Conservation (phyloP, 1,140 invertebrate species). For the Rhyacophila brunnea region DNA sequence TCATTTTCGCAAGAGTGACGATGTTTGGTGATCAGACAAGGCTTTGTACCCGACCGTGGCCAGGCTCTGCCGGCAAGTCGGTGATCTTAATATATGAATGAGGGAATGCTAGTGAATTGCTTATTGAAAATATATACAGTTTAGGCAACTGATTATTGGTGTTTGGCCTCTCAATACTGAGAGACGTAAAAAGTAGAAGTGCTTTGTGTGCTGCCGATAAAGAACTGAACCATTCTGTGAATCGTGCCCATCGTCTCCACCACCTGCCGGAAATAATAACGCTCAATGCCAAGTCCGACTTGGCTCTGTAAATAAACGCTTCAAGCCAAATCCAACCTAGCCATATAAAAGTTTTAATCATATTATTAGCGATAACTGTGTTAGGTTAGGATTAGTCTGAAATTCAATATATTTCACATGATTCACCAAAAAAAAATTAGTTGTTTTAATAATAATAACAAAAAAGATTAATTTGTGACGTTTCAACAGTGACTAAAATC, state of each 20-base stretch:
- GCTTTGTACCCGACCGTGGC: neutral
- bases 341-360: neutral
- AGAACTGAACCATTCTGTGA: slow-evolving; percentile 60
- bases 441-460: no score
- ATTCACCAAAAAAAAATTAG: no score
- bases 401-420: no score
- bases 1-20: slow-evolving; percentile 16
- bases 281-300: slow-evolving; percentile 37
- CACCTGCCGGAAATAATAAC: slow-evolving; percentile 56
- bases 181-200: slow-evolving; percentile 61
- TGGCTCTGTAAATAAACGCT: neutral
- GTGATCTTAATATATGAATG: neutral
- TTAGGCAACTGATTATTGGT: slow-evolving; percentile 4
- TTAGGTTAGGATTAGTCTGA: no score
- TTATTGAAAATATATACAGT: slow-evolving; percentile 11
- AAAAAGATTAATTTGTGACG: no score
- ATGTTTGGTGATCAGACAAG: slow-evolving; percentile 16
- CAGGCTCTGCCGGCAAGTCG: neutral
- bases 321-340: neutral
- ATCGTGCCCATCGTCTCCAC: slow-evolving; percentile 58
- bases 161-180: slow-evolving; percentile 51
- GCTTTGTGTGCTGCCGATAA: slow-evolving; percentile 58
- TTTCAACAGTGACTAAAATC: no score
- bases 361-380: neutral
- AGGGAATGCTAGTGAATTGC: neutral